Evolutionary conservation across 2,113 vertebrate genomes (phyloP).

Genomic region (Dendrocopos noguchii): DNA sequence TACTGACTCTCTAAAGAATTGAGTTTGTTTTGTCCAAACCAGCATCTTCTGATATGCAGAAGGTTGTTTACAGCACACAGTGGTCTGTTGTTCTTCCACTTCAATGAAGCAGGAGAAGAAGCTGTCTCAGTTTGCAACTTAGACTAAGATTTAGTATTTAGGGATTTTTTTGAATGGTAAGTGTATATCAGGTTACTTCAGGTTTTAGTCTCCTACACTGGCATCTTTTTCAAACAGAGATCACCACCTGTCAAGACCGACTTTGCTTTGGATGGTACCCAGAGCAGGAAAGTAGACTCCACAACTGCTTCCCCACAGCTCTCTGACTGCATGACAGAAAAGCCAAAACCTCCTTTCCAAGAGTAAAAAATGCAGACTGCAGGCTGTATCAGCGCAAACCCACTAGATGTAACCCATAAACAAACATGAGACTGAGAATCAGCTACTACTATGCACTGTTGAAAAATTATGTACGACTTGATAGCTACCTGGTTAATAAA

Average conservation of each 20-base stretch:
- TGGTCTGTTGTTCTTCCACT: not conserved
- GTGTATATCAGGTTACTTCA: not conserved
- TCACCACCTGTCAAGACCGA: not conserved
- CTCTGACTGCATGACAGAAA: not conserved
- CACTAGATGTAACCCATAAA: not conserved
- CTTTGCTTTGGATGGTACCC: not conserved
- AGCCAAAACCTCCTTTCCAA: not conserved
- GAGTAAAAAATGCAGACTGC: not conserved
- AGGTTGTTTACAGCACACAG: not conserved
- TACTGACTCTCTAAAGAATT: not conserved
- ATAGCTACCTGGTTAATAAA: not conserved
- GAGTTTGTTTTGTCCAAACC: not conserved
- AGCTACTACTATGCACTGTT: not conserved
- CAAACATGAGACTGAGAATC: not conserved
- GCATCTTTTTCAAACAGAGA: not conserved
- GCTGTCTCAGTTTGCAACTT: not conserved
- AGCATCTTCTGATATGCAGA: not conserved
- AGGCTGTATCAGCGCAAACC: not conserved
- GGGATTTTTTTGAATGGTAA: not conserved
- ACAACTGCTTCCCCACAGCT: not conserved
- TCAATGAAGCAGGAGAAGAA: not conserved
- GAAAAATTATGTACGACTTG: not conserved
- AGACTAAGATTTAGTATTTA: not conserved
- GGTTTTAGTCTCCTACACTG: not conserved
- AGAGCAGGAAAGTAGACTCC: not conserved